Evolutionary conservation across 1,140 invertebrate species (phyloP), one percentile per base, ranked within the genome.

Genomic region (Papilio xuthus): DNA sequence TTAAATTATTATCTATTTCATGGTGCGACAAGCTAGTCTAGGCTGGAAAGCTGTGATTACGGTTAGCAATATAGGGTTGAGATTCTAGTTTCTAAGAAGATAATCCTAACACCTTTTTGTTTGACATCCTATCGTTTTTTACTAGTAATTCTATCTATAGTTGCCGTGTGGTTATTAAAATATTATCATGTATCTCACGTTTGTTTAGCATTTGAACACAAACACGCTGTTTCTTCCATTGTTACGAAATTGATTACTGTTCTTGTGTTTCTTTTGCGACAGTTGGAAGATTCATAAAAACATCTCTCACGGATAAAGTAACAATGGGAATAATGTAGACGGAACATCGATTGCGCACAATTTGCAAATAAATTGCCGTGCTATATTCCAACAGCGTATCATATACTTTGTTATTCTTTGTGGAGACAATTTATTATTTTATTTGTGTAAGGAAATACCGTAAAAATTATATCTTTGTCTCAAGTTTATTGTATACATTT

Each of bases 281-380:
- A n/a, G 50, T 18, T n/a, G 18, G 50, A 53, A 53, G 50, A 53
- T 18, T n/a, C 50, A 4, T 53, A 18, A 53, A 53, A 53, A 53
- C 18, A n/a, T 53, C 50, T 53, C 50, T 53, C 56, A 60, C 56
- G 56, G 56, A 26, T 60, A 60, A 60, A 60, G 56, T 60, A 60
- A 60, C 20, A 60, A 23, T 60, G 20, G 15, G 60, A 63, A 63
- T 50, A 50, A 50, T 63, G 12, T 63, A 28, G 26, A 63, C 60
- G 60, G 23, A 63, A 63, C 23, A 63, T 28, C 60, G 23, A 63
- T 63, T 26, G 60, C 13, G 26, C 13, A 28, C 60, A 37, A 70
- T 18, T 69, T n/a, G 67, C 32, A 70, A 72, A n/a, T 72, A 44
- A 72, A 72, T 72, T 72, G 70, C 70, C 9, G 20, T 26, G 70